phyloP scores from a whole-genome alignment of 2,113 vertebrate genomes.

The Canis aureus region DNA sequence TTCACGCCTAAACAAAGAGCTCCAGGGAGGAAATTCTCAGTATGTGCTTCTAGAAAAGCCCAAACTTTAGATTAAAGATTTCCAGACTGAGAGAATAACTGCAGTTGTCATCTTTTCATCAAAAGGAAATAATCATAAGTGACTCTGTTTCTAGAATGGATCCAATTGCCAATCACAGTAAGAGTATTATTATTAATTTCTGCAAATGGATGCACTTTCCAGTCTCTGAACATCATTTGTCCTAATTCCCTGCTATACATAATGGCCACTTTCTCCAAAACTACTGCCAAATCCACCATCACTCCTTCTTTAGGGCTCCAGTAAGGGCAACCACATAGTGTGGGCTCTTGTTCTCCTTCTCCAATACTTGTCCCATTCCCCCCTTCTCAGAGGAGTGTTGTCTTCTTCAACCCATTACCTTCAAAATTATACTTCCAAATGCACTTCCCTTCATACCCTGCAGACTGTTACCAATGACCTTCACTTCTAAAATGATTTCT shows the following conservation, averaged over 20 bases:
- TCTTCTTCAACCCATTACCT: neutral
- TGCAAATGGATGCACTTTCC: neutral
- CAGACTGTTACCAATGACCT: neutral
- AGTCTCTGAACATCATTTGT: neutral
- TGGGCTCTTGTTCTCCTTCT: neutral
- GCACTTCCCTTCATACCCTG: neutral
- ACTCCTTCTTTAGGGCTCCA: too few species aligned
- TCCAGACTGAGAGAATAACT: neutral
- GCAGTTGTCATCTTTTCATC: neutral
- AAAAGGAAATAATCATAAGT: conserved; percentile 2
- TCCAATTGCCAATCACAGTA: neutral
- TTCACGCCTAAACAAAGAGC: conserved; percentile 8
- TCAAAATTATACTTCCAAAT: neutral
- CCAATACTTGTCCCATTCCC: accelerated
- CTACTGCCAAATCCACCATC: neutral
- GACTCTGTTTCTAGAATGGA: neutral
- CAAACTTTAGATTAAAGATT: neutral
- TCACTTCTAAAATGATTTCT: neutral
- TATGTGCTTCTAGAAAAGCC: neutral
- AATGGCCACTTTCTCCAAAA: neutral
- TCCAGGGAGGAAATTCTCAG: conserved; percentile 27
- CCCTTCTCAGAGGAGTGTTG: accelerated
- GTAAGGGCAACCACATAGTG: accelerated
- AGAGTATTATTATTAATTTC: neutral
- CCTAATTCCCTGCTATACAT: neutral